Evolutionary conservation across 1,140 invertebrate species (phyloP).

Genomic region (Orius insidiosus): DNA sequence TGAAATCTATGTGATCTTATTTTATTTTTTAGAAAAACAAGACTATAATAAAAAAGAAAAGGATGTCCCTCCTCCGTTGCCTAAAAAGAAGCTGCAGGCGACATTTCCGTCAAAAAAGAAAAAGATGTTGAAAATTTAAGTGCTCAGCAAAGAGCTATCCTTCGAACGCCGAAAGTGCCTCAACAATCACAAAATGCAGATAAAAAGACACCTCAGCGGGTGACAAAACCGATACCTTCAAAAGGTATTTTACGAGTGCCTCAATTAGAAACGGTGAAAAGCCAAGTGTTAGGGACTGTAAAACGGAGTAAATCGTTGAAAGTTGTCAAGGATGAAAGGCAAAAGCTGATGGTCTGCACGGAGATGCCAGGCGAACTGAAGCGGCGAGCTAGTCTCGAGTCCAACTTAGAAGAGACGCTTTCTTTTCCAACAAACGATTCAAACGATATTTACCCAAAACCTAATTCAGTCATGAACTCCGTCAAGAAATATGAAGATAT

Average conservation of each 20-base stretch:
- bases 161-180: background rate
- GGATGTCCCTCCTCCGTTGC: slow-evolving; percentile 19
- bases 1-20: no score
- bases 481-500: slow-evolving; percentile 4
- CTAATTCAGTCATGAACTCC: background rate
- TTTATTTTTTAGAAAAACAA: slow-evolving; percentile 19
- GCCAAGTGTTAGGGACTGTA: slow-evolving; percentile 15
- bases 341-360: slow-evolving; percentile 14
- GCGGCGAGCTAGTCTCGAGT: slow-evolving; percentile 16
- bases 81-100: slow-evolving; percentile 18
- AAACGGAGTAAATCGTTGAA: slow-evolving; percentile 28
- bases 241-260: slow-evolving; percentile 18
- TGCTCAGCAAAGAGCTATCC: slow-evolving; percentile 15
- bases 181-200: background rate
- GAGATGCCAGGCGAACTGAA: slow-evolving; percentile 1
- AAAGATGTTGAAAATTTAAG: slow-evolving; percentile 26
- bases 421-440: background rate
- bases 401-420: slow-evolving; percentile 14
- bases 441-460: background rate
- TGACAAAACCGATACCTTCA: slow-evolving; percentile 15
- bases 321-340: slow-evolving; percentile 18
- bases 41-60: slow-evolving; percentile 22
- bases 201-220: background rate
- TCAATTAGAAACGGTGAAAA: slow-evolving; percentile 13
- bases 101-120: slow-evolving; percentile 23